Base-by-base conservation (phyloP, 2,888 invertebrate species). In the Nowickia ferox region DNA sequence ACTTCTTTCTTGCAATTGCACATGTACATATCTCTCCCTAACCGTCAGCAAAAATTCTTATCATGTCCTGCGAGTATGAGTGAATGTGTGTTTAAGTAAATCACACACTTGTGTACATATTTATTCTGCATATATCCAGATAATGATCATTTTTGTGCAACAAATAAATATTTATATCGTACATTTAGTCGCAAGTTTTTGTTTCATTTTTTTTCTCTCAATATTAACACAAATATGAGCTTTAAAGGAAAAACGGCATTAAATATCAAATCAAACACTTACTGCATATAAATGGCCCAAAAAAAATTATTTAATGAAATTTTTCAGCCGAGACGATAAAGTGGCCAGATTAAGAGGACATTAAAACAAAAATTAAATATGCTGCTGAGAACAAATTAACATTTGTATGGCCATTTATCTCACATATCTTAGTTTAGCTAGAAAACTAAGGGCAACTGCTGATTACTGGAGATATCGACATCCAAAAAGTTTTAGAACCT, bases 261-360 rank as follows among this genome's bases (percentile, higher is more conserved):
- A 65, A 13, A 55, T 1, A 55, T 4, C 38, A 46, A 63, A 57
- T 55, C 48, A 75, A 65, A 59, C 42, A 71, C 63, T 82, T 76
- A 71, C 57, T 71, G 76, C 71, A 22, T 71, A 63, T 57, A 82
- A 82, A 71, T 76, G 63, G 71, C 76, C 69, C 57, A 61, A 82
- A 40, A 65, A 76, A 76, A 71, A 53, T 42, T 19, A 38, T 76
- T 53, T 63, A 81, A 81, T 75, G 68, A 53, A 69, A 57, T 42
- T 38, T 66, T 44, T 57, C 44, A 38, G 22, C 1, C 22, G 13
- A 55, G 42, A 59, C 30, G 8, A 9, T 15, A n/a, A 44, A 68
- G 82, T 40, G 82, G 9, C 65, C 76, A 82, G 55, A 80, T 71
- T 55, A 9, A 42, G n/a, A 9, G 9, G 30, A 11, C 3, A 30